A percentile compares a stretch with the other conserved stretches of the same genome.
Conservation (phyloP, 2,113 vertebrate genomes). For the Proterorhinus semilunaris region DNA sequence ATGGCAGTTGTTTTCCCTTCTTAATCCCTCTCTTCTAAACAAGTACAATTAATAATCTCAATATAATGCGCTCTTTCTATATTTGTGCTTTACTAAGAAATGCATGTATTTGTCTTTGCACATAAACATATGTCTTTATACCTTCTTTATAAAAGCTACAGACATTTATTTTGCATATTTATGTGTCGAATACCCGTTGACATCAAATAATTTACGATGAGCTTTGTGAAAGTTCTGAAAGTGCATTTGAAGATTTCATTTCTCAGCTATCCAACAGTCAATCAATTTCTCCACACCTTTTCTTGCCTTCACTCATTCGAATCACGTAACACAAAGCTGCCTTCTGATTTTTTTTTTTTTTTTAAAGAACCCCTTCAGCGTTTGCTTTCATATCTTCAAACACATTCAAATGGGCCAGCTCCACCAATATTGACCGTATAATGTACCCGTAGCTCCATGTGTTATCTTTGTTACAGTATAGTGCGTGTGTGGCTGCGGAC, state of each 20-base stretch:
- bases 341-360: neutral
- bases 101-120: too few species aligned
- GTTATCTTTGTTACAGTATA: constrained; percentile 16
- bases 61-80: too few species aligned
- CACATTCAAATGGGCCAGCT: neutral
- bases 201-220: too few species aligned
- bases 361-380: neutral
- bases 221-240: neutral
- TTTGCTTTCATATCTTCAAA: neutral
- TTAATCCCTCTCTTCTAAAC: too few species aligned
- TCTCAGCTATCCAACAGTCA: neutral
- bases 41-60: too few species aligned
- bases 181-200: neutral
- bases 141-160: too few species aligned
- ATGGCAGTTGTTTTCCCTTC: too few species aligned
- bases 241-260: neutral
- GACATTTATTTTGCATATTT: neutral
- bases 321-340: neutral
- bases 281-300: neutral
- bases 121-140: too few species aligned
- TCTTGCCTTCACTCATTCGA: neutral
- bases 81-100: too few species aligned
- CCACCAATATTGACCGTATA: neutral
- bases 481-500: constrained; percentile 19
- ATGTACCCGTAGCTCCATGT: constrained; percentile 5